These are phyloP conservation scores for Seira ritae DNA, from an alignment of 2,888 invertebrate genomes.

Conservation along the genomic window DNA sequence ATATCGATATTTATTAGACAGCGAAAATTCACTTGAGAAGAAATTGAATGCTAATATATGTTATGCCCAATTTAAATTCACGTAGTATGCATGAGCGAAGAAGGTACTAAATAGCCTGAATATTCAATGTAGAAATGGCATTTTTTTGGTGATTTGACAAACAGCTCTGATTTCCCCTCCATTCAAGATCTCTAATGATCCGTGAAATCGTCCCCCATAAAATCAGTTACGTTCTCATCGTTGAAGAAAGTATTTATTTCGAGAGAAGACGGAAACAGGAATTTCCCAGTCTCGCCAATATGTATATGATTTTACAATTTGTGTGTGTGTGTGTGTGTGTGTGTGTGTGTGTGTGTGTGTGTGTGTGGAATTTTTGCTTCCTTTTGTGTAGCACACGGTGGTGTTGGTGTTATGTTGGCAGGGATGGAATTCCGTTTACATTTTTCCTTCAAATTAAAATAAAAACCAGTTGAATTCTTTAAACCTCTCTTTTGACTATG, in stretches of 20 bases:
- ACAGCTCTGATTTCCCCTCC: neutral
- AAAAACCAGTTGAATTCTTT: too few relatives aligned
- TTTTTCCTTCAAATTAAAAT: too few relatives aligned
- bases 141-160: neutral
- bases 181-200: neutral
- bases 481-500: neutral
- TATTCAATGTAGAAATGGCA: neutral
- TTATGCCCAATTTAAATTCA: too few relatives aligned
- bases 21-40: neutral
- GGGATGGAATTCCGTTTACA: too few relatives aligned
- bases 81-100: neutral
- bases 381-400: too few relatives aligned
- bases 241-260: neutral
- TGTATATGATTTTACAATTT: too few relatives aligned
- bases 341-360: neutral
- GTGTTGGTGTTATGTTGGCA: too few relatives aligned
- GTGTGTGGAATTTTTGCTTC: neutral
- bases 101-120: neutral
- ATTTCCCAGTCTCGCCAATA: neutral
- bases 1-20: too few relatives aligned
- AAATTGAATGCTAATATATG: neutral
- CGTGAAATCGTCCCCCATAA: neutral
- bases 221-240: neutral
- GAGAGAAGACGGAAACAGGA: neutral
- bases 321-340: too few relatives aligned